Percentiles rank a stretch among this genome's conserved stretches.
These are phyloP conservation scores for Catharus ustulatus DNA, from an alignment of 2,797 vertebrate genomes.

Conservation along the genomic window DNA sequence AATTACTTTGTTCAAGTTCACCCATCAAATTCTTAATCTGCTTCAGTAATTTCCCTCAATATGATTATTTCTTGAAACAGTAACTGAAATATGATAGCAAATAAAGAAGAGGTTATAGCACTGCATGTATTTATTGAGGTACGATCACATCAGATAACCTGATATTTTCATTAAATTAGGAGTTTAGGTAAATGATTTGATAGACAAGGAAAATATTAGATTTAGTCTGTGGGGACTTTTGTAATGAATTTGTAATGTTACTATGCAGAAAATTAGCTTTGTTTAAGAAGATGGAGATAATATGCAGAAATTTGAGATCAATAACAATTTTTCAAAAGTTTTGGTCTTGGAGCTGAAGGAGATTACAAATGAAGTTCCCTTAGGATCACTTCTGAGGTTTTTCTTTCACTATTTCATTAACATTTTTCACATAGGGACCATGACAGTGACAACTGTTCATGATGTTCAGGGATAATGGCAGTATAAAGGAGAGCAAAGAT, in stretches of 20 bases:
- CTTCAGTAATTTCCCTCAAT: background rate
- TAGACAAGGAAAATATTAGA: background rate
- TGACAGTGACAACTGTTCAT: background rate
- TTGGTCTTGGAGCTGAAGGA: background rate
- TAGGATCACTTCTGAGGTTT: background rate
- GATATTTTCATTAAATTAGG: slow-evolving; percentile 1
- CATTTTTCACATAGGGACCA: background rate
- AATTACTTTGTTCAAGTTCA: background rate
- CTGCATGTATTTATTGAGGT: background rate
- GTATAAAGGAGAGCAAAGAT: background rate
- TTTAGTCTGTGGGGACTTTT: background rate
- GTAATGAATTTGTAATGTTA: background rate
- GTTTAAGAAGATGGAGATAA: background rate
- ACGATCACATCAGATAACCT: background rate
- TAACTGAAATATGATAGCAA: background rate
- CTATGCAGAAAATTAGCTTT: background rate
- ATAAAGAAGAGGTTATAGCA: background rate
- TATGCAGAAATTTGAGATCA: background rate
- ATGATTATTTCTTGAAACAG: background rate
- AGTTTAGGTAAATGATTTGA: background rate
- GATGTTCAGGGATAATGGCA: background rate
- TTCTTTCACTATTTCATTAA: background rate
- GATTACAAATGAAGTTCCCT: background rate
- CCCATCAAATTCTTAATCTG: background rate
- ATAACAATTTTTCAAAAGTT: background rate